Evolutionary conservation across 2,113 vertebrate species (phyloP).

Genomic region (Nesoenas mayeri): DNA sequence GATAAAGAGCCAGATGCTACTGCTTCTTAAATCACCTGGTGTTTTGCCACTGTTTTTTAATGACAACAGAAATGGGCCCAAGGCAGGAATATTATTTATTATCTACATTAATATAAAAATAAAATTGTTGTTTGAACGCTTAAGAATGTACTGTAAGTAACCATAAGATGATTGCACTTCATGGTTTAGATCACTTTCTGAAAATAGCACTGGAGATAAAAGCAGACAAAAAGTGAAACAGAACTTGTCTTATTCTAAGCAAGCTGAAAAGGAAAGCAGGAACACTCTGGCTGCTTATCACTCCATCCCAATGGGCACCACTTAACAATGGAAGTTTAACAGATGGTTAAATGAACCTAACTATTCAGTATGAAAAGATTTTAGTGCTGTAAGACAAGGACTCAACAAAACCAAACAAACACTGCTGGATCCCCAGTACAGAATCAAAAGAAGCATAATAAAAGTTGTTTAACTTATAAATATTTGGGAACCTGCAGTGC

Average conservation of each 20-base stretch:
- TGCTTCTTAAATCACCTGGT: background rate
- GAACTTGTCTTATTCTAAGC: background rate
- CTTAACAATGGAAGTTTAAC: background rate
- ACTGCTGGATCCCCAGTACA: background rate
- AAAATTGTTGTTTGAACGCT: background rate
- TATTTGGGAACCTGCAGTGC: constrained; percentile 6
- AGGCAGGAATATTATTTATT: background rate
- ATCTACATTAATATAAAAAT: background rate
- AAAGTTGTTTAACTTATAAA: constrained; percentile 8
- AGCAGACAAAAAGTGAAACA: background rate
- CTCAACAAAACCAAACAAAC: constrained; percentile 24
- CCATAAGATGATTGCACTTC: background rate
- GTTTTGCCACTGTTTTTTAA: background rate
- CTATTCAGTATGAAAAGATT: background rate
- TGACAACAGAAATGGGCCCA: background rate
- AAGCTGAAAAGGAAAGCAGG: background rate
- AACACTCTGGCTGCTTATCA: background rate
- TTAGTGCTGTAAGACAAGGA: background rate
- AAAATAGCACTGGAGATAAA: background rate
- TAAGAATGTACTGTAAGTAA: background rate
- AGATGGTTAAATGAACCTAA: background rate
- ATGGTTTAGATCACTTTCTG: background rate
- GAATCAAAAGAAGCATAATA: constrained; percentile 1
- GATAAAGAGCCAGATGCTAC: background rate
- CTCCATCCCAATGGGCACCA: background rate